Percentiles rank a stretch among this genome's conserved stretches.
These are phyloP conservation scores for Microcebus griseorufus DNA, from an alignment of 2,113 vertebrate species.

Conservation along the genomic window DNA sequence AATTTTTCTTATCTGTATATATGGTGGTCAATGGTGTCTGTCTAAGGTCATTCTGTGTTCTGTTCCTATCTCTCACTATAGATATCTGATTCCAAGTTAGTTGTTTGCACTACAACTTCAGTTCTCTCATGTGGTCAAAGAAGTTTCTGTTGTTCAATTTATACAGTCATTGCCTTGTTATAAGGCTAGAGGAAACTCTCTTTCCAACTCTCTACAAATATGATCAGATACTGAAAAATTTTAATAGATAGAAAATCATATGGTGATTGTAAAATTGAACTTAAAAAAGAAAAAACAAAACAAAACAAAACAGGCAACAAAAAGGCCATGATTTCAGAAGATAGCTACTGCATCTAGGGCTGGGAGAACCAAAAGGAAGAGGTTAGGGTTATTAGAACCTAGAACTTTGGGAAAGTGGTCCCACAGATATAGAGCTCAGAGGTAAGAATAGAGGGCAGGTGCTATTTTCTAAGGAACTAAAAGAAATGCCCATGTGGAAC, in stretches of 20 bases:
- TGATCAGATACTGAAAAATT: neutral
- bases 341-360: neutral
- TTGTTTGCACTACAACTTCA: neutral
- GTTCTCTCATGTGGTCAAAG: neutral
- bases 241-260: neutral
- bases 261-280: neutral
- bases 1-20: neutral
- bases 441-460: neutral
- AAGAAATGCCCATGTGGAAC: neutral
- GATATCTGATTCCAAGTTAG: neutral
- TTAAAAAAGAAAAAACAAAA: neutral
- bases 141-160: neutral
- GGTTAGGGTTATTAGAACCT: neutral
- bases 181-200: neutral
- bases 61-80: neutral
- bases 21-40: neutral
- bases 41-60: neutral
- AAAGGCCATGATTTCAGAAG: neutral
- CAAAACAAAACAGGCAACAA: neutral
- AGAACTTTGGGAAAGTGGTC: neutral
- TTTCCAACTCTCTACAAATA: neutral
- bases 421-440: neutral
- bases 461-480: neutral
- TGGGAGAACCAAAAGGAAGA: neutral
- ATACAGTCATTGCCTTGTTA: neutral